Evolutionary conservation across 1,140 invertebrate genomes (phyloP), one percentile per base, ranked within the genome.

Genomic region (Cydia pomonella): DNA sequence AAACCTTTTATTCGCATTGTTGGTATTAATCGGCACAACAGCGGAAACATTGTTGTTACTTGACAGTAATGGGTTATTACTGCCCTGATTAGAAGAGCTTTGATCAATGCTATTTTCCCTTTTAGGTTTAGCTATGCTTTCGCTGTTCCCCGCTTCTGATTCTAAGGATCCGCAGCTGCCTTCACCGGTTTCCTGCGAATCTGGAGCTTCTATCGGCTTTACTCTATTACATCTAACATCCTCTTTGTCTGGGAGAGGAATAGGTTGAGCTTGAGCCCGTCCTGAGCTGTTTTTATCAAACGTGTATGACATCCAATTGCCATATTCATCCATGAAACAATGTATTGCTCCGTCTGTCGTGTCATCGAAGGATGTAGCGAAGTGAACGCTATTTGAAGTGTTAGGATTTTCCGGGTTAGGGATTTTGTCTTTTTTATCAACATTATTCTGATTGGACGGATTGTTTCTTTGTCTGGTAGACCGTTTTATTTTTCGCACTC

Each of bases 311-410:
- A 97, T 93, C 94, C 94, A 95, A 47, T 95, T 94, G 0, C 95
- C 95, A 74, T 94, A 94, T 80, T 96, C 95, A 77, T 96, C 95
- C 77, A 94, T 93, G 88, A 98, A 98, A 85, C 96, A 97, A 89
- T 98, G 97, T 62, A 98, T 96, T 6, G 97, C 97, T 50, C 97
- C 97, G 82, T 97, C 96, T 6, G 95, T 95, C 0, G 97, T 98
- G 80, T 98, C 97, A 76, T 98, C 97, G 85, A 98, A 97, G 73
- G 96, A 97, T 13, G 95, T 96, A 0, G 97, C 97, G 33, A 98
- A 93, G 85, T 98, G 97, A 59, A 93, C 91, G 74, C 81, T 92
- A 21, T 79, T 87, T 0, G 88, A 82, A 74, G 76, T 85, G 59
- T 84, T 90, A 1, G 85, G 87, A 89, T 76, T 94, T 82, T 85